These are phyloP conservation scores for Microcebus tavaratra DNA, from an alignment of 2,113 vertebrate species.

Conservation along the genomic window DNA sequence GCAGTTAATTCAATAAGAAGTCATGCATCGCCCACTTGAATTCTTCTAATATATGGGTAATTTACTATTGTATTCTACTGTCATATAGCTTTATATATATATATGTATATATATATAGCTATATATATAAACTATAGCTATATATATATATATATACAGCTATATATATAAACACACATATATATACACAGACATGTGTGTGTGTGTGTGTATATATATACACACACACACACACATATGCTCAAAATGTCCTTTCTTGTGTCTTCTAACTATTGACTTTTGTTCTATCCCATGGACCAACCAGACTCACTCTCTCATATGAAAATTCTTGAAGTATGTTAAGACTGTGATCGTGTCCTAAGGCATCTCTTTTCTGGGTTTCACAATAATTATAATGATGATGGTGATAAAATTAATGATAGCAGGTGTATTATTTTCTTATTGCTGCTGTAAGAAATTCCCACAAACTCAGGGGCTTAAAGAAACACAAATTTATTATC, in stretches of 20 bases:
- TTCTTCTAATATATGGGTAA: background rate
- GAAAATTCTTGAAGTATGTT: background rate
- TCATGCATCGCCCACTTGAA: background rate
- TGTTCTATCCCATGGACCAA: background rate
- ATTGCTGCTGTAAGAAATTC: background rate
- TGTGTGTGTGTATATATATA: no score
- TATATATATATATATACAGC: no score
- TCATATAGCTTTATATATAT: background rate
- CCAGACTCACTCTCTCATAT: background rate
- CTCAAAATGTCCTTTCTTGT: background rate
- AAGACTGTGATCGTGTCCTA: background rate
- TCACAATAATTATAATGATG: background rate
- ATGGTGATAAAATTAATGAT: background rate
- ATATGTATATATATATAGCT: no score
- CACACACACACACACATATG: no score
- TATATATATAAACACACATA: no score
- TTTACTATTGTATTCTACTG: background rate
- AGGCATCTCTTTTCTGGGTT: background rate
- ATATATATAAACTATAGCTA: no score
- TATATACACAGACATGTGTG: no score
- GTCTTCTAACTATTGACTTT: background rate
- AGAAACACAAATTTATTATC: background rate
- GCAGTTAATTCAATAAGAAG: background rate
- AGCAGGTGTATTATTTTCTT: background rate
- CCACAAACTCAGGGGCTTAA: background rate